Evolutionary conservation across 2,797 vertebrate species (phyloP), one percentile per base, ranked within the genome.

Genomic region (Chrosomus eos): DNA sequence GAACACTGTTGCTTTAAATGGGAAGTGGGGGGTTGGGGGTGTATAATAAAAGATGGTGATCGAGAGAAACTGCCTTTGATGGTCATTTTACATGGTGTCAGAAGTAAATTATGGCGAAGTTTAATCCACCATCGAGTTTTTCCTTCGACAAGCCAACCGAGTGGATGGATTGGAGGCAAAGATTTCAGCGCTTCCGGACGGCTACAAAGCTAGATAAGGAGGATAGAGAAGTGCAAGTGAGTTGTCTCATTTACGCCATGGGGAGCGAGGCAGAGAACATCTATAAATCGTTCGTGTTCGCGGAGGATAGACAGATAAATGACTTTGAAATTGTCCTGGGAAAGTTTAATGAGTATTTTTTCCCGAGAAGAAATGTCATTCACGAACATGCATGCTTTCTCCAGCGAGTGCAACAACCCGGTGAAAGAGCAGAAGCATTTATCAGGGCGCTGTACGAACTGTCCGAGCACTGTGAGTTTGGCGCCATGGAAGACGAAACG

Each of bases 381-480:
- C 13, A 62, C 4, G 2, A 62, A 28, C 13, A 5, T 1, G 10
- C 60, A 28, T 62, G 60, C 26, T 62, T 62, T 28, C 26, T 28
- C 10, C 60, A 62, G 26, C 5, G 5, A 14, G 5, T 62, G 14
- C 13, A 64, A 26, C 11, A 26, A 60, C n/a, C 58, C 1, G 40
- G 73, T 1, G 60, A 84, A 26, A 48, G 23, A 45, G 62, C 62
- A 76, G 82, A 84, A 64, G 51, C 31, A 0, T 66, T 84, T 13
- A 70, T 77, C 43, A 48, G 73, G 28, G 72, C 62, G 0, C n/a
- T 84, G 28, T 77, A 87, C 10, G 58, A 80, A 7, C 23, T 85
- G 19, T 85, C 78, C 3, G 79, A 85, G 58, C 72, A 87, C 72
- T 85, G 86, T 66, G 86, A 85, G 7, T 85, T 82, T 36, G 82